A percentile compares a stretch with the other conserved stretches of the same genome.
These are phyloP conservation scores for Serripes groenlandicus DNA, from an alignment of 2,888 invertebrate genomes.

Conservation along the genomic window DNA sequence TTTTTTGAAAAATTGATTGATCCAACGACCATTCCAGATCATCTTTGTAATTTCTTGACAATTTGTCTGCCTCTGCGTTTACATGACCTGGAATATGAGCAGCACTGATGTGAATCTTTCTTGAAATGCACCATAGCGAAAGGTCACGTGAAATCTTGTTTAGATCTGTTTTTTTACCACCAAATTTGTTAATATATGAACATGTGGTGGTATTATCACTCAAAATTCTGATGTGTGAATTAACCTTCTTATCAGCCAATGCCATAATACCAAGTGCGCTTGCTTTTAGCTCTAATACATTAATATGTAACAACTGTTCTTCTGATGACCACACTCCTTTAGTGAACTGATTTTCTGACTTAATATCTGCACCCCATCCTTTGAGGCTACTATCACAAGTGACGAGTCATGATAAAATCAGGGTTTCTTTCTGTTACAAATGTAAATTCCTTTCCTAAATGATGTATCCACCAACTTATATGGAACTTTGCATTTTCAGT, in stretches of 20 bases:
- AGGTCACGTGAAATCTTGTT: conserved; percentile 31
- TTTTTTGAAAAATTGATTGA: conserved; percentile 16
- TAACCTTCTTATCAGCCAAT: conserved; percentile 17
- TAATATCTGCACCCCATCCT: conserved; percentile 27
- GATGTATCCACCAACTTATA: conserved; percentile 19
- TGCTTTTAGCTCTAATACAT: conserved; percentile 46
- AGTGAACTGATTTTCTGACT: background rate
- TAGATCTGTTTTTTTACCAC: conserved; percentile 38
- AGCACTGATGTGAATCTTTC: conserved; percentile 30
- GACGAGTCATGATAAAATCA: background rate
- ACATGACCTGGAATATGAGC: conserved; percentile 45
- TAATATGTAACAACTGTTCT: conserved; percentile 42
- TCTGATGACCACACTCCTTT: conserved; percentile 31
- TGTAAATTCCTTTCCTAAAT: background rate
- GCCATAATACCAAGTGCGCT: conserved; percentile 12
- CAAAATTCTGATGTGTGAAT: conserved; percentile 24
- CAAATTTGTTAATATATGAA: conserved; percentile 49
- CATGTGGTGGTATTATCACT: conserved; percentile 49
- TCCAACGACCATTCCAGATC: conserved; percentile 56
- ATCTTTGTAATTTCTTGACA: conserved; percentile 45
- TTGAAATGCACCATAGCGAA: conserved; percentile 39
- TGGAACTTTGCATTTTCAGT: background rate
- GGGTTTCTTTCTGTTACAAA: conserved; percentile 17
- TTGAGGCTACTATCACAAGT: conserved; percentile 5
- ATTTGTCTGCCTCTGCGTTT: conserved; percentile 45